These are phyloP conservation scores for Tetraneura akinire DNA, from an alignment of 1,140 invertebrate genomes.

Conservation along the genomic window DNA sequence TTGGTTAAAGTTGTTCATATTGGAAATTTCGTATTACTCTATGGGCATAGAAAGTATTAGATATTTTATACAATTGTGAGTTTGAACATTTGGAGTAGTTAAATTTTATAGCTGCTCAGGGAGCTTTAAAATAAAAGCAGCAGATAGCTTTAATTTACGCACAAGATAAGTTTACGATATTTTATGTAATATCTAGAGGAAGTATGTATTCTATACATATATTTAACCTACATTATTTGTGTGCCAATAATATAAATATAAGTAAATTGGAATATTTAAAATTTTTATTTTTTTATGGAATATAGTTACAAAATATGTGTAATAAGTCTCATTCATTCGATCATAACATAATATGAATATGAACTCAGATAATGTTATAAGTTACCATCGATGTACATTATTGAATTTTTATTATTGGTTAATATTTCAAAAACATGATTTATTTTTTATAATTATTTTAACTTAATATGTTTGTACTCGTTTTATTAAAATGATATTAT, in stretches of 20 bases:
- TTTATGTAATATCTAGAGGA: not conserved
- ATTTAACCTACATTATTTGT: not conserved
- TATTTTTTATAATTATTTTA: no score
- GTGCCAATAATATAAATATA: not conserved
- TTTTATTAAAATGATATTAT: no score
- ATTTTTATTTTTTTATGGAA: no score
- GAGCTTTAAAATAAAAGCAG: conserved; percentile 21
- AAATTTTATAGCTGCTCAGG: conserved; percentile 12
- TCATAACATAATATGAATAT: no score
- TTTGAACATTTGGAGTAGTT: not conserved
- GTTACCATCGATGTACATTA: no score
- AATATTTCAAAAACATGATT: no score
- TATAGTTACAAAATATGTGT: no score
- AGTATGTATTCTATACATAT: not conserved
- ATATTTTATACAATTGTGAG: not conserved
- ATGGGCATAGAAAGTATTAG: not conserved
- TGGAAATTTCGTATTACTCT: not conserved
- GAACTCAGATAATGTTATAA: no score
- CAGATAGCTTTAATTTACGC: not conserved
- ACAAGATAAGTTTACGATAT: not conserved
- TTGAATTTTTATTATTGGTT: no score
- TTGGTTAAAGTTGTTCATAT: conserved; percentile 6
- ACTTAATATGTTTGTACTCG: no score
- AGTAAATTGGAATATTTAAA: not conserved
- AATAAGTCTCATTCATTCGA: no score